Conservation (phyloP, 2,888 invertebrate genomes). For the Oscheius sp. region DNA sequence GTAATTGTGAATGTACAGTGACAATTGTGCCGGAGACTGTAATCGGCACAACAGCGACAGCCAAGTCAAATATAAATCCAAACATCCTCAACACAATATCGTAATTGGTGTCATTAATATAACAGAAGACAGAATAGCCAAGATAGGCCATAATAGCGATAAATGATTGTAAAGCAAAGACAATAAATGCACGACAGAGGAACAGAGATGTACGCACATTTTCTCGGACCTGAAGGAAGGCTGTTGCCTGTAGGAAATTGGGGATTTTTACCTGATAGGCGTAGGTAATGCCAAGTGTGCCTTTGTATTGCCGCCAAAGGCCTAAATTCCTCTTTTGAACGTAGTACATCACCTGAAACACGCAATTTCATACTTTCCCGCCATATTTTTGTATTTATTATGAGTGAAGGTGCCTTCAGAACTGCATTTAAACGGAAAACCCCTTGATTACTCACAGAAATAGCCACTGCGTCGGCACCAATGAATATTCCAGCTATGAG, state of each 20-base stretch:
- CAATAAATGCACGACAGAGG: constrained; percentile 26
- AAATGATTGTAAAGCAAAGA: constrained; percentile 30
- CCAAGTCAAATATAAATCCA: constrained; percentile 35
- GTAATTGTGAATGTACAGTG: constrained; percentile 2
- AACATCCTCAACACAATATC: background rate
- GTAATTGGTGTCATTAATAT: background rate
- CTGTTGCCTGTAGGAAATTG: background rate
- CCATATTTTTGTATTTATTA: no score
- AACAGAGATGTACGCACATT: constrained; percentile 32
- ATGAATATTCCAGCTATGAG: constrained; percentile 27
- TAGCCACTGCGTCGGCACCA: constrained; percentile 18
- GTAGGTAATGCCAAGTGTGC: constrained; percentile 29
- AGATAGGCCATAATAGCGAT: constrained; percentile 30
- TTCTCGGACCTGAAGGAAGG: constrained; percentile 34
- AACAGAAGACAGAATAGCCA: constrained; percentile 28
- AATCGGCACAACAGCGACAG: constrained; percentile 30
- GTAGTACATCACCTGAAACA: constrained; percentile 31
- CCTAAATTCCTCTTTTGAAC: constrained; percentile 23
- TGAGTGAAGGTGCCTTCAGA: no score
- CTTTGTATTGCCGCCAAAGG: constrained; percentile 28
- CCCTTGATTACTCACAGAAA: constrained; percentile 24
- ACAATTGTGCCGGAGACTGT: constrained; percentile 12
- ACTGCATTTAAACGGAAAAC: no score
- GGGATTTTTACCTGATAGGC: constrained; percentile 28
- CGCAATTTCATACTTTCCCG: background rate